These are phyloP conservation scores for Mobula birostris DNA, from an alignment of 2,113 vertebrate genomes.

Conservation along the genomic window DNA sequence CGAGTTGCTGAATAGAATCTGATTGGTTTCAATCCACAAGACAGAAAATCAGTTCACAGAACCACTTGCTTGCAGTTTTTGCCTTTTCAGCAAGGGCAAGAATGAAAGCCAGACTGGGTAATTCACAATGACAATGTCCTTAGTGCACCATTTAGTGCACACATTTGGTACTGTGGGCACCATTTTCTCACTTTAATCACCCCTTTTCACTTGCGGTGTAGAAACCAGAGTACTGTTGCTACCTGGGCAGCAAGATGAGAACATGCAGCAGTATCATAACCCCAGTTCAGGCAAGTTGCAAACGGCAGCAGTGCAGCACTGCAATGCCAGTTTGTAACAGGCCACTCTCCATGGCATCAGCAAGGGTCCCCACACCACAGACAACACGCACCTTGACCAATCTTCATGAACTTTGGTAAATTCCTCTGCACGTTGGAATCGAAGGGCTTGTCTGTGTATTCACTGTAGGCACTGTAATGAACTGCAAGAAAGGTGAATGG, in stretches of 20 bases:
- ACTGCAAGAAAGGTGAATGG: conserved; percentile 53
- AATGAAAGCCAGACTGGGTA: background rate
- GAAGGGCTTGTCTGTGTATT: conserved; percentile 68
- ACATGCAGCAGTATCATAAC: background rate
- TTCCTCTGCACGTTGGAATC: conserved; percentile 60
- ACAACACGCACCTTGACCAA: conserved; percentile 70
- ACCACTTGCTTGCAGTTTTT: background rate
- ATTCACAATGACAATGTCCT: background rate
- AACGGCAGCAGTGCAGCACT: background rate
- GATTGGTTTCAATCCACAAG: no score
- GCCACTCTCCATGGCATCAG: background rate
- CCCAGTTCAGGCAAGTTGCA: background rate
- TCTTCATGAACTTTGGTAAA: conserved; percentile 70
- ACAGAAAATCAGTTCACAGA: no score
- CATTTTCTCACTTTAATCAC: background rate
- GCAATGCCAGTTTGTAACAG: background rate
- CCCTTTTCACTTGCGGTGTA: background rate
- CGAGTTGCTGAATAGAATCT: no score
- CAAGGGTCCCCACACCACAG: background rate
- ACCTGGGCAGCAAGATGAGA: background rate
- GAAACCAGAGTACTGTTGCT: background rate
- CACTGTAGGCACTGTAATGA: conserved; percentile 77
- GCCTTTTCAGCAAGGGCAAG: no score
- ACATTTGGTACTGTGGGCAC: background rate
- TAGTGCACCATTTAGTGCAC: background rate